A percentile compares a stretch with the other conserved stretches of the same genome.
These are phyloP conservation scores for Phoxinus dragarum DNA, from an alignment of 2,797 vertebrate genomes.

Conservation along the genomic window DNA sequence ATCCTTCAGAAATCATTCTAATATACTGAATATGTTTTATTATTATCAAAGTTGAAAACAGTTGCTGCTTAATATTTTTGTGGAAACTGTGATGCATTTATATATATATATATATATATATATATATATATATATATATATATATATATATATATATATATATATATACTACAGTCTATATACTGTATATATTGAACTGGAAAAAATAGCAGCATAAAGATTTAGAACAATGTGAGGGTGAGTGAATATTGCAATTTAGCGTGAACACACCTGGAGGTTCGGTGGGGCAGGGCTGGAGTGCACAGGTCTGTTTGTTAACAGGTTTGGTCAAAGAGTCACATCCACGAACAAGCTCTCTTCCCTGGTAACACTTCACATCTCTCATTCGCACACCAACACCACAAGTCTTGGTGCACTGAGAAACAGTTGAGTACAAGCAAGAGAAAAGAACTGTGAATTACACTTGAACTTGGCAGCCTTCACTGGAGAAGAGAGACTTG, in stretches of 20 bases:
- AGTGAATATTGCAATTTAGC: neutral
- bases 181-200: no score
- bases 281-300: constrained; percentile 92
- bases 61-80: neutral
- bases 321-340: constrained; percentile 94
- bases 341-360: constrained; percentile 91
- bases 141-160: no score
- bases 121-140: no score
- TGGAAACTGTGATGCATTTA: neutral
- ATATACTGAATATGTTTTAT: neutral
- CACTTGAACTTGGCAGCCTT: neutral
- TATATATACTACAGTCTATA: no score
- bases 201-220: neutral
- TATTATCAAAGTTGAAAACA: neutral
- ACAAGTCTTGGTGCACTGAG: constrained; percentile 94
- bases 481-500: neutral
- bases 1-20: neutral
- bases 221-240: neutral
- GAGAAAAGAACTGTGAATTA: neutral
- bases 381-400: constrained; percentile 93
- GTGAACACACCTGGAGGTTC: constrained; percentile 89
- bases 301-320: constrained; percentile 92
- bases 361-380: constrained; percentile 96
- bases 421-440: constrained; percentile 12
- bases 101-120: no score